These are phyloP conservation scores for Sphaerophoria rueppellii DNA, from an alignment of 2,888 invertebrate genomes.

Conservation along the genomic window DNA sequence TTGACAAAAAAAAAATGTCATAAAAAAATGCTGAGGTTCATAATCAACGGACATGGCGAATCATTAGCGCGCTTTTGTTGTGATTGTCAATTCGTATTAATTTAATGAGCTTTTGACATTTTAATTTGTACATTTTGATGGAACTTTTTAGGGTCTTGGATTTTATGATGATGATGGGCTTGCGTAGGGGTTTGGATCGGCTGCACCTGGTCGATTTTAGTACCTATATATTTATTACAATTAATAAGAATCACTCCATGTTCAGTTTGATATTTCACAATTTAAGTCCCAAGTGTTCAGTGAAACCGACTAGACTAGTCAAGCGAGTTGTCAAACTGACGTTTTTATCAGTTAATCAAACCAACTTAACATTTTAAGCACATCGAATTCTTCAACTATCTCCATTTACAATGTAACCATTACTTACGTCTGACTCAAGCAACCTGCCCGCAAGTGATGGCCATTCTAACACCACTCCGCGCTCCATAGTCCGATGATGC, in stretches of 20 bases:
- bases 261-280: no score
- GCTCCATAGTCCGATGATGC: constrained; percentile 39
- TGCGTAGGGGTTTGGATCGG: background rate
- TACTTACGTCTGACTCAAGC: constrained; percentile 23
- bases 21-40: background rate
- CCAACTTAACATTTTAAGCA: constrained; percentile 27
- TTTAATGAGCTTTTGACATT: constrained; percentile 61
- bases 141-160: constrained; percentile 4
- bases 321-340: constrained; percentile 34
- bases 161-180: background rate
- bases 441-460: constrained; percentile 37
- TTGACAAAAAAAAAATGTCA: background rate
- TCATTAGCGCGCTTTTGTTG: constrained; percentile 61
- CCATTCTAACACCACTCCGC: constrained; percentile 19
- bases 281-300: no score
- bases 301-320: background rate
- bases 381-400: background rate
- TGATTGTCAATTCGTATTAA: constrained; percentile 46
- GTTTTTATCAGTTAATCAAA: constrained; percentile 44
- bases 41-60: constrained; percentile 37
- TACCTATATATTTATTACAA: no score
- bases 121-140: constrained; percentile 48
- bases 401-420: constrained; percentile 34
- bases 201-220: constrained; percentile 7
- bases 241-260: no score